These are phyloP conservation scores for Smittia sp. DNA, from an alignment of 2,888 invertebrate genomes.

Conservation along the genomic window DNA sequence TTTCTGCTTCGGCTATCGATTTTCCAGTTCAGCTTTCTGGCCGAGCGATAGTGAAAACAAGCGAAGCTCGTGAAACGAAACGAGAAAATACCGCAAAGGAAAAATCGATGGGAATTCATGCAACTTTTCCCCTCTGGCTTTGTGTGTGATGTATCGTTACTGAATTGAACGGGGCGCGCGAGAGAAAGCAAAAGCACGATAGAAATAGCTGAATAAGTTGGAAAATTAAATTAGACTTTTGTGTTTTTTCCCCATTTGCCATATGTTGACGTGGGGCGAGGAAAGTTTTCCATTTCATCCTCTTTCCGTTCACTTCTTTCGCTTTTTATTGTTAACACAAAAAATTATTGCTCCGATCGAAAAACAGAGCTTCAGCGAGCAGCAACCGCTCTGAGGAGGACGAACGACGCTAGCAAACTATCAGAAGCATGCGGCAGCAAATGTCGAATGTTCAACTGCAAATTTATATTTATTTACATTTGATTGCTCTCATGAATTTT, in stretches of 20 bases:
- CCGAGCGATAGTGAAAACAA: background rate
- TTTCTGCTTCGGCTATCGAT: slow-evolving; percentile 21
- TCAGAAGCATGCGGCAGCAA: no score
- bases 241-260: background rate
- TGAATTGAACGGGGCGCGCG: background rate
- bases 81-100: slow-evolving; percentile 35
- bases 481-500: background rate
- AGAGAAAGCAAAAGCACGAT: background rate
- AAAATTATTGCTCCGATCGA: background rate
- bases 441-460: no score
- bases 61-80: slow-evolving; percentile 25
- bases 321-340: background rate
- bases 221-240: background rate
- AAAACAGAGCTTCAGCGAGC: background rate
- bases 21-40: slow-evolving; percentile 22
- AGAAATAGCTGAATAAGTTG: slow-evolving; percentile 12
- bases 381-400: no score
- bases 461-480: background rate
- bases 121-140: background rate
- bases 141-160: background rate
- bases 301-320: background rate
- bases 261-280: background rate
- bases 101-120: slow-evolving; percentile 33
- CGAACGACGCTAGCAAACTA: no score
- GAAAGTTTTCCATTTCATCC: background rate